Evolutionary conservation across 2,797 vertebrate species (phyloP), one percentile per base, ranked within the genome.

Genomic region (Rachycentron canadum): DNA sequence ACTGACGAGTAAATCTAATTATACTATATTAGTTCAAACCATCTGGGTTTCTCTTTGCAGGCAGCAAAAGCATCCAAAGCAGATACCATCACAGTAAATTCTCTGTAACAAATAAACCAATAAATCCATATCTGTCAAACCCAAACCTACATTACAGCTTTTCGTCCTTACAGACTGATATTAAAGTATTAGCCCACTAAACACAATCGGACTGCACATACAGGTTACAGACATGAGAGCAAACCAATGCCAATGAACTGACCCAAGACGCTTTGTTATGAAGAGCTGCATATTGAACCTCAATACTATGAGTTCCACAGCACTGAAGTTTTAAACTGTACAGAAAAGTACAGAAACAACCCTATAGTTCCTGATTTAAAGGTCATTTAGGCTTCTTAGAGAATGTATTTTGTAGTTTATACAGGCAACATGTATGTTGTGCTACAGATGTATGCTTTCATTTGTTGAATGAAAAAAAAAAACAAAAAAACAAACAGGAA

Each of bases 1-100:
- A 17, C 43, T 64, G 38, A 68, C 5, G 57, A 56, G 47, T 67
- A 67, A 73, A 82, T 34, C 43, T 65, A 32, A 67, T 81, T 73
- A 72, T 28, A 56, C 40, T 49, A 47, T 36, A 62, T 62, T 17
- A 5, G 40, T 43, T 60, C 8, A 76, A 60, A 68, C 63, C 28
- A 55, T 21, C 38, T 19, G 23, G 21, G 61, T 63, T 77, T 63
- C 19, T 14, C 28, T 79, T n/a, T 38, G 38, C 28, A 75, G 59
- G 14, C 50, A 58, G 40, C 50, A 16, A 17, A 63, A 34, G 30
- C 32, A 49, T 10, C 25, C 6, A 50, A n/a, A 79, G 61, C 19
- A 50, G 40, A 4, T 43, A 30, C 64, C 16, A 53, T 68, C 49
- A 62, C 28, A 79, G 13, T 41, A 12, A 26, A 34, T 8, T 10